phyloP scores from a whole-genome alignment of 1,140 invertebrate species.

The Bombus vancouverensis region DNA sequence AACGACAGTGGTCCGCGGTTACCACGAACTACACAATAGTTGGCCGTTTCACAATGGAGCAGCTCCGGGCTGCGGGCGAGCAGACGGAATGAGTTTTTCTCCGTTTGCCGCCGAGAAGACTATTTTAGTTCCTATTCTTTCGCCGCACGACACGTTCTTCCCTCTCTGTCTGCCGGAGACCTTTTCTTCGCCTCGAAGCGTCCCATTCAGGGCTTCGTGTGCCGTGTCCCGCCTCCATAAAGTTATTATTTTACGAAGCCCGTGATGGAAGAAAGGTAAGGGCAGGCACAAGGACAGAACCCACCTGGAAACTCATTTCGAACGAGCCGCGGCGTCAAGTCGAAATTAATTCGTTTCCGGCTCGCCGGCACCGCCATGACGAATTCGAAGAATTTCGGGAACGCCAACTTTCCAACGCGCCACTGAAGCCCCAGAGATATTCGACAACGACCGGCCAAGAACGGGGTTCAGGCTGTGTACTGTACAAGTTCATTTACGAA shows the following conservation, averaged over 20 bases:
- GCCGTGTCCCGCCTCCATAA: constrained; percentile 54
- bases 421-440: not conserved
- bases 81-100: constrained; percentile 73
- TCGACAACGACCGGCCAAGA: too few species aligned
- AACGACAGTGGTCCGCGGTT: constrained; percentile 63
- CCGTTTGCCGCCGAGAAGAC: constrained; percentile 65
- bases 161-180: constrained; percentile 16
- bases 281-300: not conserved
- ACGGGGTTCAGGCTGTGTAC: too few species aligned
- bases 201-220: constrained; percentile 37
- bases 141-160: constrained; percentile 25
- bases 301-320: constrained; percentile 40
- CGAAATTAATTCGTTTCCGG: constrained; percentile 48
- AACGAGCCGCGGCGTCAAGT: constrained; percentile 12
- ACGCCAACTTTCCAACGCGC: constrained; percentile 21
- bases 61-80: constrained; percentile 62
- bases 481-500: not conserved
- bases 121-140: constrained; percentile 71
- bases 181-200: constrained; percentile 54
- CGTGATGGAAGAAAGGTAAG: not conserved
- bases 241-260: constrained; percentile 71
- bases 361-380: not conserved
- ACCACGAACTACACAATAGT: constrained; percentile 72
- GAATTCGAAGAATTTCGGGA: constrained; percentile 35
- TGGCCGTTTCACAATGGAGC: constrained; percentile 66